These are phyloP conservation scores for Leptodactylus fallax DNA, from an alignment of 2,797 vertebrate species.

Conservation along the genomic window DNA sequence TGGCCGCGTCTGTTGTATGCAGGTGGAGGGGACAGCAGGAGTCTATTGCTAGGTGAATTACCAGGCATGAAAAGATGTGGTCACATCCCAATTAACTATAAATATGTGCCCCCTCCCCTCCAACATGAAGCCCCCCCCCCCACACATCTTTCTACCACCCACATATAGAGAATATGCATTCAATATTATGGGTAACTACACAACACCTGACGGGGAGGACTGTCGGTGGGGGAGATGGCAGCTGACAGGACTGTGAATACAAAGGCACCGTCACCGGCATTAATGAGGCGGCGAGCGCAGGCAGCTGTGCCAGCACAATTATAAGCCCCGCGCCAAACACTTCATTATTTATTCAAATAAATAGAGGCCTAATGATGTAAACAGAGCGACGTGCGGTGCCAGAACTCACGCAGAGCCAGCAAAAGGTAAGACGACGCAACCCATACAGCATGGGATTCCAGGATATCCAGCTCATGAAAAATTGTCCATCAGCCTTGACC, in stretches of 20 bases:
- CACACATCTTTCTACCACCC: neutral
- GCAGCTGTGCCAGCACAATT: slow-evolving; percentile 48
- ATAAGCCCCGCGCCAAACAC: slow-evolving; percentile 40
- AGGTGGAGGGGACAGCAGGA: neutral
- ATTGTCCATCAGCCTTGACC: neutral
- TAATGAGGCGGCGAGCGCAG: slow-evolving; percentile 51
- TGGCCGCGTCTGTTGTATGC: neutral
- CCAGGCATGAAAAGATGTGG: neutral
- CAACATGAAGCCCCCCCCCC: no score
- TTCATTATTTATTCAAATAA: slow-evolving; percentile 58
- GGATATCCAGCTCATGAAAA: neutral
- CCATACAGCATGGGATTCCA: neutral
- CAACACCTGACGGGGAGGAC: slow-evolving; percentile 34
- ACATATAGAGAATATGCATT: neutral
- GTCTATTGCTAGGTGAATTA: neutral
- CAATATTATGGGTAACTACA: neutral
- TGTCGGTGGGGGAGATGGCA: neutral
- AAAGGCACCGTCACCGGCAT: slow-evolving; percentile 65
- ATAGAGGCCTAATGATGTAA: slow-evolving; percentile 52
- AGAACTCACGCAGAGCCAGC: neutral
- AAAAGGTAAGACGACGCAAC: neutral
- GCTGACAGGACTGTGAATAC: slow-evolving; percentile 32
- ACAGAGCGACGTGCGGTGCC: slow-evolving; percentile 10
- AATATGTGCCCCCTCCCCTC: neutral
- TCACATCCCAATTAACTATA: neutral